phyloP scores from a whole-genome alignment of 1,140 invertebrate genomes.

The Panagrolaimus sp. region DNA sequence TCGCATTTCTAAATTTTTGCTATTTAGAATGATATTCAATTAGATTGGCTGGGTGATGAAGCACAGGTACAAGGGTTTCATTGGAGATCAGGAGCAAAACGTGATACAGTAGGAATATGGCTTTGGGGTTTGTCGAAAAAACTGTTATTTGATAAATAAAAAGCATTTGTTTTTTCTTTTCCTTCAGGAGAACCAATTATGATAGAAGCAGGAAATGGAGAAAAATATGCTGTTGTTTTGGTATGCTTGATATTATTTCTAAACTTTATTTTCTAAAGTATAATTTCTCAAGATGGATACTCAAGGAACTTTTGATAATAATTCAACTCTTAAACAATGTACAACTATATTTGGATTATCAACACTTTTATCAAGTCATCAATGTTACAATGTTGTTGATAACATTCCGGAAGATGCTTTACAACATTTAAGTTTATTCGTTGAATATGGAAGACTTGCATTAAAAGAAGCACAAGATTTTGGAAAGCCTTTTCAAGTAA shows the following conservation, averaged over 20 bases:
- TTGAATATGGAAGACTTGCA: constrained; percentile 93
- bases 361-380: constrained; percentile 63
- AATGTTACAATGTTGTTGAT: constrained; percentile 64
- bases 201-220: constrained; percentile 51
- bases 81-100: constrained; percentile 62
- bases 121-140: constrained; percentile 60
- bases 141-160: too few relatives aligned
- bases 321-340: constrained; percentile 87
- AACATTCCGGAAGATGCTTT: constrained; percentile 64
- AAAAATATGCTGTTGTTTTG: constrained; percentile 52
- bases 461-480: constrained; percentile 71
- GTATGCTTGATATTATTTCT: constrained; percentile 27
- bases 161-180: too few relatives aligned
- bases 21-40: constrained; percentile 39
- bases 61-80: constrained; percentile 60
- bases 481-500: constrained; percentile 73
- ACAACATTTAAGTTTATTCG: constrained; percentile 70
- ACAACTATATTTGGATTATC: constrained; percentile 72
- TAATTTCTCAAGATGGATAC: constrained; percentile 77
- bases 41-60: constrained; percentile 56
- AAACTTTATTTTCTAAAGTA: neutral
- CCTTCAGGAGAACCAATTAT: constrained; percentile 64
- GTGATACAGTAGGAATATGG: constrained; percentile 62
- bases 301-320: constrained; percentile 92
- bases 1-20: too few relatives aligned